phyloP scores from a whole-genome alignment of 2,797 vertebrate species.

The Cetoscarus ocellatus region DNA sequence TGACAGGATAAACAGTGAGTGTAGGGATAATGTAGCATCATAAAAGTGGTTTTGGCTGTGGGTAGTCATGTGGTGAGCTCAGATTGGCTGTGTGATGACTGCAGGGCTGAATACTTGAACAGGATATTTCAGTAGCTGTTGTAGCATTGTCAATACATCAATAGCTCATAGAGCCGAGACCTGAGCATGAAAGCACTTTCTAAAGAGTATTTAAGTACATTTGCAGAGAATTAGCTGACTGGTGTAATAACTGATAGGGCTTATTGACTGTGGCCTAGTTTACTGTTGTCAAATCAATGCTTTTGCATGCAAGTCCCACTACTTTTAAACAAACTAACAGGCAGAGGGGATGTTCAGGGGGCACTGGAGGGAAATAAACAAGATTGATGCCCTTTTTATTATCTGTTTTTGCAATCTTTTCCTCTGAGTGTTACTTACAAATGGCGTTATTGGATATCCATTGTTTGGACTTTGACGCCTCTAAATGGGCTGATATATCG shows the following conservation, averaged over 20 bases:
- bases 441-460: conserved; percentile 87
- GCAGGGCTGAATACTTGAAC: conserved; percentile 88
- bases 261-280: conserved; percentile 83
- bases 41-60: conserved; percentile 83
- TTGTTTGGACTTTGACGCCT: conserved; percentile 86
- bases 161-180: conserved; percentile 86
- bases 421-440: conserved; percentile 87
- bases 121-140: conserved; percentile 86
- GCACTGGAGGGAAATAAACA: conserved; percentile 85
- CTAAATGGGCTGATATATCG: conserved; percentile 88
- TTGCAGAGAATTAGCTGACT: conserved; percentile 88
- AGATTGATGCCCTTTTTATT: conserved; percentile 89
- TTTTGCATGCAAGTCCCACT: conserved; percentile 77
- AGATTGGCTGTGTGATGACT: conserved; percentile 81
- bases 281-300: conserved; percentile 87
- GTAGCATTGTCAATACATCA: conserved; percentile 87
- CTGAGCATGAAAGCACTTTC: conserved; percentile 84
- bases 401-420: conserved; percentile 86
- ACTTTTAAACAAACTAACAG: conserved; percentile 86
- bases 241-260: conserved; percentile 87
- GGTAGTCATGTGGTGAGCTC: conserved; percentile 76
- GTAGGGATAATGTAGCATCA: conserved; percentile 76
- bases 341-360: conserved; percentile 75
- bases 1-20: conserved; percentile 65
- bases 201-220: conserved; percentile 87